Evolutionary conservation across 1,140 invertebrate species (phyloP), one percentile per base, ranked within the genome.

Genomic region (Caerostris extrusa): DNA sequence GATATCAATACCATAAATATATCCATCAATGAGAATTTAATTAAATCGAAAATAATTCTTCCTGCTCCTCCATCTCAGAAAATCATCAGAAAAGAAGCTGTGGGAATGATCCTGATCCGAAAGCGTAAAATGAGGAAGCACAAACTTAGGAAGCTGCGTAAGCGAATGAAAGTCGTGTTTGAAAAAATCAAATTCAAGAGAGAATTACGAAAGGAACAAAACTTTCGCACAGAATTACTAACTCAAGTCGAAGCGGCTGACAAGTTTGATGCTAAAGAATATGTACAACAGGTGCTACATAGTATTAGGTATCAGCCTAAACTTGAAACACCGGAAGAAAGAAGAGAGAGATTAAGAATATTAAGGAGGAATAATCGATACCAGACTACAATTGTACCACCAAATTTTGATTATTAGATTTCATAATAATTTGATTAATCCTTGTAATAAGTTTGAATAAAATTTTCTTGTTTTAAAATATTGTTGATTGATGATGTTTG

Each of bases 71-170:
- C 87, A n/a, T 55, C 8, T 3, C 4, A 81, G 34, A 57, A 14
- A 17, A 64, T 61, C 8, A 4, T 17, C 2, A 93, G 97, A 94
- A 98, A 97, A 95, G 97, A 97, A 95, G 98, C 98, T 0, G 97
- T 96, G 2, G 96, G 97, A 86, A 95, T 98, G 64, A 97, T 98
- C 95, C 97, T 97, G 0, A 98, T 98, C 81, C 97, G 98, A 69
- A 96, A 97, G 81, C 97, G 97, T 64, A 99, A 98, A 96, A 98
- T 99, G 97, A 98, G 97, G 95, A 98, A 97, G 95, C 98, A 98
- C 95, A 98, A 98, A 95, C 96, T 98, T 71, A 97, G 95, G 95
- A 98, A 98, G 96, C 95, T 98, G 56, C 96, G 97, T 91, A 98
- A 98, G 95, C 97, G 96, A 94, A 98, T 98, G 97, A 97, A 97